Evolutionary conservation across 2,113 vertebrate genomes (phyloP), one percentile per base, ranked within the genome.

Genomic region (Charadrius vociferus): DNA sequence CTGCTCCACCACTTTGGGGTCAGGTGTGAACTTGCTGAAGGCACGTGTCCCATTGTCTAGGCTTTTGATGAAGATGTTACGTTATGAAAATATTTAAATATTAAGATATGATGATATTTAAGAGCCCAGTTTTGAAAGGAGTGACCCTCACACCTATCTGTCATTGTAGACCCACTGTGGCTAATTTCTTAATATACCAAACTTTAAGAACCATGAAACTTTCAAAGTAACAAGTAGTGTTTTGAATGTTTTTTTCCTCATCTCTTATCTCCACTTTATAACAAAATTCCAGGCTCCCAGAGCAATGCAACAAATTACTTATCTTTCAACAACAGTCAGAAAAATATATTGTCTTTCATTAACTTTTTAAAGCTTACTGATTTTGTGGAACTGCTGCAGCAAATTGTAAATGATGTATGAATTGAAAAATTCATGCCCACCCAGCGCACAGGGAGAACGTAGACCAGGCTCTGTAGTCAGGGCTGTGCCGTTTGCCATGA

Each of bases 341-440:
- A 73, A 18, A 90, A 88, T 53, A 36, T 58, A 82, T 52, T 75
- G 80, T 61, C 65, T 91, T 88, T 86, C 96, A 88, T 94, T 95
- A 91, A 93, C 83, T 88, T 91, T 91, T 91, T 58, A 86, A 86
- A 91, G 90, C 50, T 61, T 58, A 62, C 75, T 74, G 90, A 66
- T 93, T 71, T 53, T 37, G 47, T 62, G 65, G 75, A 71, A 80
- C 61, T 43, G 87, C 73, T 45, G 71, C 86, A 82, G 80, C 71
- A 82, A 86, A 75, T 82, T 52, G 34, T 93, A 86, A 90, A 81
- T 86, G 92, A 86, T 72, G 55, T 21, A 71, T 79, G 87, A 88
- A 86, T 8, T 79, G 73, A 82, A 96, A 93, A 82, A 91, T 58
- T 79, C 83, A 70, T 70, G 75, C 79, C 70, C 53, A 39, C 68